Evolutionary conservation across 1,140 invertebrate genomes (phyloP), one percentile per base, ranked within the genome.

Genomic region (Plodia interpunctella): DNA sequence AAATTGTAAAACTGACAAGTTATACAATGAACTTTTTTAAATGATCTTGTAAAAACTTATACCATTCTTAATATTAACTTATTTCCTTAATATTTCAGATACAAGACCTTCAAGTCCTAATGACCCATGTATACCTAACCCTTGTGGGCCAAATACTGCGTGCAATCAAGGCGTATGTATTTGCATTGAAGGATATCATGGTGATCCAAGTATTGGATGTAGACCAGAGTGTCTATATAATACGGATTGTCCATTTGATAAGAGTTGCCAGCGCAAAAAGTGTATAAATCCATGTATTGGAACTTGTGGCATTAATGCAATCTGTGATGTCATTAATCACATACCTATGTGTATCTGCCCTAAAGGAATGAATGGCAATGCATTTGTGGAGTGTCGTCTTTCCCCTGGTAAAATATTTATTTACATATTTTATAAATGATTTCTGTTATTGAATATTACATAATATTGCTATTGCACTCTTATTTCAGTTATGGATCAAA

Each of bases 181-280:
- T 20, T 95, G 94, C 67, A 64, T 93, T 57, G 77, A 86, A 17
- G 92, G 93, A 57, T 95, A 94, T 77, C 88, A 92, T 50, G 93
- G 93, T 19, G 91, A 93, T 82, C 93, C 94, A 4, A 94, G 94
- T 64, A 78, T 83, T 57, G 92, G 91, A 17, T 97, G 96, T 80
- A 88, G 95, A 64, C 96, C 96, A 13, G 95, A 97, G 83, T 97
- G 96, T 82, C 94, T 95, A 0, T 92, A 95, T 72, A 97, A 96
- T 78, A 93, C 94, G 0, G 96, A 97, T 61, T 97, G 96, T 80
- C 89, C 94, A 2, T 90, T 93, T 49, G 91, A 92, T 50, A 95
- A 93, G 82, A 93, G 95, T 2, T 97, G 96, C 72, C 92, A 93
- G 56, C 93, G 93, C 67, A 93, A 94, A 65, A 94, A 94, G 78